phyloP scores from a whole-genome alignment of 2,797 vertebrate species.

The Anabacerthia variegaticeps region DNA sequence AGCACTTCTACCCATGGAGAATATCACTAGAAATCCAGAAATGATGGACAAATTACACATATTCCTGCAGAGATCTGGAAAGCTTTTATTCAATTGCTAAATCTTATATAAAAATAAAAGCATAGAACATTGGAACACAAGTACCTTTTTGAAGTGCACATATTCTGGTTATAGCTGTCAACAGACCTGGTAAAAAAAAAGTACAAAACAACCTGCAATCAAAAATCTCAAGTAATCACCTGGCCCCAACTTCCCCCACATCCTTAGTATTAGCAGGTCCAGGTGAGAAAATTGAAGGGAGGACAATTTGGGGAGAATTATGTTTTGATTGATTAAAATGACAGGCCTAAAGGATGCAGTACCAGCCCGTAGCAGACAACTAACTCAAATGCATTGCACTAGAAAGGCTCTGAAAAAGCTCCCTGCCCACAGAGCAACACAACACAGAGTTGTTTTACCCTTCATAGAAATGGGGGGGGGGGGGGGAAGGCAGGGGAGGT shows the following conservation, averaged over 20 bases:
- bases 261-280: not conserved
- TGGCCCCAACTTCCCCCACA: not conserved
- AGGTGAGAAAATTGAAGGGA: not conserved
- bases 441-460: not conserved
- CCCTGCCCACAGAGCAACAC: not conserved
- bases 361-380: not conserved
- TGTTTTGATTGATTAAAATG: not conserved
- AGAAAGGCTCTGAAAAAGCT: not conserved
- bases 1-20: slow-evolving; percentile 42
- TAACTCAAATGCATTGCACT: not conserved
- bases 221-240: not conserved
- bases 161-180: not conserved
- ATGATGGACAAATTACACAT: slow-evolving; percentile 13
- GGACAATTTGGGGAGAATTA: not conserved
- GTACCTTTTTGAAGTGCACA: not conserved
- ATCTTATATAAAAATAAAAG: slow-evolving; percentile 22
- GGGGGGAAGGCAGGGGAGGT: not conserved
- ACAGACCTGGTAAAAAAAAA: not conserved
- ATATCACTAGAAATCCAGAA: slow-evolving; percentile 37
- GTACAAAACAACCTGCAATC: not conserved
- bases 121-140: not conserved
- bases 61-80: not conserved
- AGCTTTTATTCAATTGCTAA: not conserved
- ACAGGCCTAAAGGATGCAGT: not conserved
- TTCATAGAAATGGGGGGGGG: not conserved